Percentiles rank a stretch among this genome's conserved stretches.
Evolutionary conservation across 2,888 invertebrate genomes (phyloP).

Genomic region (Spodoptera picta): DNA sequence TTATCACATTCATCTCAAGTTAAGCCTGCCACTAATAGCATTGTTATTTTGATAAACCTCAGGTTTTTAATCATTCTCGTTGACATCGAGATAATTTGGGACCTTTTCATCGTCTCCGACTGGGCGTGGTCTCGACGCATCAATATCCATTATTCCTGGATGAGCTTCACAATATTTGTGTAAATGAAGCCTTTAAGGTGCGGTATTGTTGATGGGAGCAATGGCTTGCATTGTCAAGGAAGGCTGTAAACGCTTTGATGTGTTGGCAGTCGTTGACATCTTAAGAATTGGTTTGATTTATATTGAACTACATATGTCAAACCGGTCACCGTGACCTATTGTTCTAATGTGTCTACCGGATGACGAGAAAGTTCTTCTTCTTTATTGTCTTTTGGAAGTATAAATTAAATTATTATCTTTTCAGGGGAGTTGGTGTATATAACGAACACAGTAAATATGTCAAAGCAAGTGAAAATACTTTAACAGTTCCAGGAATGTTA

Average conservation of each 20-base stretch:
- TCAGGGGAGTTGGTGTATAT: too few species aligned
- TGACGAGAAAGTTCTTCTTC: too few species aligned
- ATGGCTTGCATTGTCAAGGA: slow-evolving; percentile 14
- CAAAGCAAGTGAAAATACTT: too few species aligned
- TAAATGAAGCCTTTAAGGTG: slow-evolving; percentile 20
- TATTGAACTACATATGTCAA: not conserved
- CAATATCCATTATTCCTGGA: slow-evolving; percentile 57
- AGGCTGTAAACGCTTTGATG: slow-evolving; percentile 14
- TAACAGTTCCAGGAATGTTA: too few species aligned
- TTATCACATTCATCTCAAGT: slow-evolving; percentile 43
- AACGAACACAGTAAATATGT: too few species aligned
- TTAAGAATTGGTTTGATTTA: slow-evolving; percentile 13
- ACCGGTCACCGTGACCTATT: too few species aligned
- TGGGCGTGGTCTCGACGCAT: slow-evolving; percentile 65
- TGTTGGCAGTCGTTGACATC: slow-evolving; percentile 8
- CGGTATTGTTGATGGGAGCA: slow-evolving; percentile 18
- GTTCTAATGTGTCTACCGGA: too few species aligned
- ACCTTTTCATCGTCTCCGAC: slow-evolving; percentile 62
- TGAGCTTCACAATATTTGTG: slow-evolving; percentile 35
- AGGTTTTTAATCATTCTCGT: slow-evolving; percentile 74
- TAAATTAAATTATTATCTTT: too few species aligned
- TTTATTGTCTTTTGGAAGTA: too few species aligned
- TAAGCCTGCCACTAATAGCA: slow-evolving; percentile 66
- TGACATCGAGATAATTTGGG: slow-evolving; percentile 69
- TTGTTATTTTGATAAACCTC: slow-evolving; percentile 67